Percentiles rank a stretch among this genome's conserved stretches.
Evolutionary conservation across 2,797 vertebrate species (phyloP).

Genomic region (Enteromius treurensis): DNA sequence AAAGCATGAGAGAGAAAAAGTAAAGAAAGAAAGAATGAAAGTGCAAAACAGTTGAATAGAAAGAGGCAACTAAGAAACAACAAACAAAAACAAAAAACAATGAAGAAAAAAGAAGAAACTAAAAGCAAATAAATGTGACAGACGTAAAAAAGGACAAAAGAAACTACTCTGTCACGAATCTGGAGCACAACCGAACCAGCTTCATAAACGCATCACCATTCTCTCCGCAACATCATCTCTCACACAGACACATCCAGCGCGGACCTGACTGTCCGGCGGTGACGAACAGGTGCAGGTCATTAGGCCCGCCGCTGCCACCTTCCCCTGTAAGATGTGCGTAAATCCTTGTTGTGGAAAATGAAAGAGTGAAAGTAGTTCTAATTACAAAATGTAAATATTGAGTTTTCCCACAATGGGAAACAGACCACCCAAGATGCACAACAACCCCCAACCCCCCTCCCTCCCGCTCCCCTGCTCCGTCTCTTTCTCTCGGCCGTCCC

Average conservation of each 20-base stretch:
- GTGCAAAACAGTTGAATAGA: no score
- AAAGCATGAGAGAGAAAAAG: no score
- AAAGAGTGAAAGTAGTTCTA: constrained; percentile 84
- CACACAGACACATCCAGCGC: neutral
- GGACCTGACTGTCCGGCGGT: neutral
- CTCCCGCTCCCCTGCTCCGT: constrained; percentile 59
- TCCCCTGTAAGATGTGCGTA: constrained; percentile 69
- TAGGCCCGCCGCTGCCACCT: constrained; percentile 60
- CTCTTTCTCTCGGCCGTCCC: constrained; percentile 60
- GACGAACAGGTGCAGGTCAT: constrained; percentile 76
- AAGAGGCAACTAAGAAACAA: no score
- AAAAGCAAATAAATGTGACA: neutral
- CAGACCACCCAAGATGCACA: constrained; percentile 87
- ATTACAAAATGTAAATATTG: constrained; percentile 90
- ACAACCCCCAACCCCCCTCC: constrained; percentile 72
- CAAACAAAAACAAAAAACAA: neutral
- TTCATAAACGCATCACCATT: neutral
- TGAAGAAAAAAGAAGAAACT: neutral
- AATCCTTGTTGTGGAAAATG: constrained; percentile 80
- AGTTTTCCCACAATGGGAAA: constrained; percentile 86
- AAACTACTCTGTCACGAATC: neutral
- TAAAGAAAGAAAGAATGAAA: no score
- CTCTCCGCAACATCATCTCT: neutral
- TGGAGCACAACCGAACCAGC: neutral
- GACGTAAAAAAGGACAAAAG: neutral